Evolutionary conservation across 2,888 invertebrate genomes (phyloP), one percentile per base, ranked within the genome.

Genomic region (Glaucopsyche alexis): DNA sequence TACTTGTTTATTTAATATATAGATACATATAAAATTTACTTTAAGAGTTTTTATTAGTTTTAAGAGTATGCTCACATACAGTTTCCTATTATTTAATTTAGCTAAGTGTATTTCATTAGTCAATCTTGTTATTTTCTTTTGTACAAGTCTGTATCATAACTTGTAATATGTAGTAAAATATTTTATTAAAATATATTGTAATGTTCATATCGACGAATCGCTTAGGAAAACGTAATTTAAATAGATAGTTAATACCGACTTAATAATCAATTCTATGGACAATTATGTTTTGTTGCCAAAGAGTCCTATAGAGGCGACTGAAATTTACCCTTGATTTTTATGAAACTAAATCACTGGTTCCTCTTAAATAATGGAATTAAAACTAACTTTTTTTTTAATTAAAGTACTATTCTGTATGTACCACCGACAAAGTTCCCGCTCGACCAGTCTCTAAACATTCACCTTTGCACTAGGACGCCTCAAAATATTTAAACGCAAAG

Each of bases 1-100:
- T 11, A 19, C 19, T 55, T 6, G 55, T 55, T 55, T 5, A 55
- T 55, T 55, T 16, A 52, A 16, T 16, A 55, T 55, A 19, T 11
- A 19, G 19, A 2, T 16, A 7, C 50, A 50, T 50, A 52, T 52
- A 9, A 16, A 52, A 52, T n/a, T 16, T 52, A 52, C 19, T 60
- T 29, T 60, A 60, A 38, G 29, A 13, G 11, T 0, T 60, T 29
- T 60, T 60, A 60, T 29, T 60, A 60, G 60, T 60, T 29, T 60
- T 60, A 60, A 60, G 60, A 14, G 60, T 60, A 38, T 60, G 60
- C 60, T 60, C 60, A 60, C 14, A 55, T 38, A 60, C 29, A 14
- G 60, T 60, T 60, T 60, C 60, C 60, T 60, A 60, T 60, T 60
- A 38, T 60, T 60, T 60, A 60, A 60, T 60, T 60, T 60, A 29